phyloP scores from a whole-genome alignment of 2,113 vertebrate genomes.

The Pangasianodon hypophthalmus region DNA sequence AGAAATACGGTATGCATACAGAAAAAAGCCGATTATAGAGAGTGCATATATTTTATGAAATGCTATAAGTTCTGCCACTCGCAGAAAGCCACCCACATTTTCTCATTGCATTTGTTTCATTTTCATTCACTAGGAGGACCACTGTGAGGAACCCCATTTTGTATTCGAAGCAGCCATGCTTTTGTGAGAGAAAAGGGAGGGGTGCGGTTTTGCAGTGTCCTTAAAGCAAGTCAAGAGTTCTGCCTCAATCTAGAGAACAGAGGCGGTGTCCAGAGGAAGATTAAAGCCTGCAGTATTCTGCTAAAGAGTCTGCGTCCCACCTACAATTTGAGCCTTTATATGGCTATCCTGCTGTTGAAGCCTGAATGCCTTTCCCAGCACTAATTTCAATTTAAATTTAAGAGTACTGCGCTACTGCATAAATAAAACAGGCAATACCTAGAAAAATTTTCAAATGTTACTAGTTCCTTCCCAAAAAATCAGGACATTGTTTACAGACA shows the following conservation, averaged over 20 bases:
- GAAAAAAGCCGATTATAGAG: background rate
- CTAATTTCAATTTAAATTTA: slow-evolving; percentile 7
- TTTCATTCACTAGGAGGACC: background rate
- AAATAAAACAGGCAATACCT: background rate
- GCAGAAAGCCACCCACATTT: background rate
- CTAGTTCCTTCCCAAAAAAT: background rate
- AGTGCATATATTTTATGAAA: background rate
- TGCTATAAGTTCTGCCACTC: background rate
- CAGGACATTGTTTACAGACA: background rate
- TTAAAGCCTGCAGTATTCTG: slow-evolving; percentile 26
- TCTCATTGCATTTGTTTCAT: slow-evolving; percentile 13
- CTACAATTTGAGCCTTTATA: slow-evolving; percentile 7
- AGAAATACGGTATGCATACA: background rate
- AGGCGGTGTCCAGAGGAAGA: slow-evolving; percentile 31
- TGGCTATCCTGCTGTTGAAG: background rate
- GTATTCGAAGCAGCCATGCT: background rate
- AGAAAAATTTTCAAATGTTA: background rate
- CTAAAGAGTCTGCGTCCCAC: slow-evolving; percentile 7
- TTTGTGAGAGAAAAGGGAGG: slow-evolving; percentile 10
- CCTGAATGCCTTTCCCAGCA: background rate
- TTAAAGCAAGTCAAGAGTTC: slow-evolving; percentile 21
- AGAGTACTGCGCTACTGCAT: background rate
- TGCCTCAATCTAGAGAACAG: slow-evolving; percentile 16
- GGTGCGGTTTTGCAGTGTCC: slow-evolving; percentile 25
- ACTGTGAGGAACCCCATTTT: background rate